Conservation (phyloP, 2,113 vertebrate genomes). For the Eptesicus fuscus region DNA sequence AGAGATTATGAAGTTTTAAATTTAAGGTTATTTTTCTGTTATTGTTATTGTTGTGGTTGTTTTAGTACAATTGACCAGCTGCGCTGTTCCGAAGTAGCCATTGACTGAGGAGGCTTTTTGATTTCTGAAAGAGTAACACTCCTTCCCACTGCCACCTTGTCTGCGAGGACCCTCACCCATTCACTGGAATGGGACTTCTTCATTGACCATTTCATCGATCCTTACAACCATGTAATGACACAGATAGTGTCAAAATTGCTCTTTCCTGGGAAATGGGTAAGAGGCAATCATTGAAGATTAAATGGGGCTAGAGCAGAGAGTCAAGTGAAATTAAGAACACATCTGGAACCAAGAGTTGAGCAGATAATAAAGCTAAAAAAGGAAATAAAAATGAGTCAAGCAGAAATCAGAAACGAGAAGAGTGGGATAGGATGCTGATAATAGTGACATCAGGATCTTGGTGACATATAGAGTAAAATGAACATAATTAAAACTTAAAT, state of each 20-base stretch:
- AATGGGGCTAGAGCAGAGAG: neutral
- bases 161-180: neutral
- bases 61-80: neutral
- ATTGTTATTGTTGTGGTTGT: neutral
- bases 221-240: neutral
- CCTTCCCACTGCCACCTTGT: neutral
- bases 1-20: neutral
- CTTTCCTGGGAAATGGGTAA: neutral
- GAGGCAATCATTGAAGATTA: neutral
- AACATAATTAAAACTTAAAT: neutral
- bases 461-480: neutral
- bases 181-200: neutral
- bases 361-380: neutral
- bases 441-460: neutral
- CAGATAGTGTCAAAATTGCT: neutral
- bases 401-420: neutral
- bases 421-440: neutral
- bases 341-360: neutral
- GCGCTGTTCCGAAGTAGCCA: neutral
- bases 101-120: neutral
- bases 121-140: neutral
- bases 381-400: neutral
- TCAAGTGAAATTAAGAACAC: neutral
- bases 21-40: neutral
- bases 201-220: neutral